Evolutionary conservation across 2,888 invertebrate species (phyloP), one percentile per base, ranked within the genome.

Genomic region (Leptarthrus brevirostris): DNA sequence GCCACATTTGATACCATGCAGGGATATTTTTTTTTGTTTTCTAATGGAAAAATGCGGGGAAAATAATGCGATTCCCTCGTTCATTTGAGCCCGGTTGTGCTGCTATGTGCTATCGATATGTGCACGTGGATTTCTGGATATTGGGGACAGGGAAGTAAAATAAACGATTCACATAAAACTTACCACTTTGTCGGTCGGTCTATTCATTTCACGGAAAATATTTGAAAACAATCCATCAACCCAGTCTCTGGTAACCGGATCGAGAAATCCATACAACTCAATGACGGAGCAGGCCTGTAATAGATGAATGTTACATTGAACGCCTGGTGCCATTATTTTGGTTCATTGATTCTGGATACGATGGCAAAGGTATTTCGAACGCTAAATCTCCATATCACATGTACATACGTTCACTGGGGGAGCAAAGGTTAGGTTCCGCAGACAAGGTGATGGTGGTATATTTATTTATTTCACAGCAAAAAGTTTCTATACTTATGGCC

Each of bases 151-250:
- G 2, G 24, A 14, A n/a, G 26, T 66, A 20, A 18, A 69, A 52
- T 30, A 69, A 52, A 34, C 20, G 18, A 10, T 16, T 52, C 52
- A n/a, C 26, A 56, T 24, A 47, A 18, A 47, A 79, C 82, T 80
- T 81, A 85, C 85, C 78, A 84, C 83, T 56, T 81, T 81, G 20
- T 86, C 86, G 0, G 87, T 83, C 0, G 91, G 93, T 86, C 89
- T 92, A 86, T 96, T 96, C 85, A 96, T 92, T 82, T 95, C 95
- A 56, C 96, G 89, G 85, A 97, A 97, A 81, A 97, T 95, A 82
- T 91, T 93, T 1, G 96, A 96, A 78, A 96, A 88, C 44, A 97
- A 86, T 8, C 97, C 97, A 82, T 97, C 97, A 1, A 94, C 93
- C 97, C 97, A 97, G 83, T 96, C 96, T 80, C 96, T 88, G 0